These are phyloP conservation scores for Amphiduros pacificus DNA, from an alignment of 2,888 invertebrate genomes.

Conservation along the genomic window DNA sequence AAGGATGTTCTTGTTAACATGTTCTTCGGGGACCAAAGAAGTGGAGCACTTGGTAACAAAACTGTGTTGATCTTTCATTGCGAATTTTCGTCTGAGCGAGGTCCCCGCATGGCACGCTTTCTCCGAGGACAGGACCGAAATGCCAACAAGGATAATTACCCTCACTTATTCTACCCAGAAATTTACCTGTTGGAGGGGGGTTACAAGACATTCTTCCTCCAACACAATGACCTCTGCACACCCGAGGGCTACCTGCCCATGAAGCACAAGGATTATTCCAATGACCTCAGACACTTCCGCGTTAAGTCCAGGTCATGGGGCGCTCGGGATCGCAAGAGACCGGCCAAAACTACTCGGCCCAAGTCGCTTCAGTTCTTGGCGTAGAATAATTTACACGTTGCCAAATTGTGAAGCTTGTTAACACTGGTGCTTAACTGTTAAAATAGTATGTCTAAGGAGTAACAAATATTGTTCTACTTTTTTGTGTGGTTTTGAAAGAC, in stretches of 20 bases:
- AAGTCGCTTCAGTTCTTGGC: too few species aligned
- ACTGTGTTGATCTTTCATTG: slow-evolving; percentile 92
- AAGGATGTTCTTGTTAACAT: slow-evolving; percentile 72
- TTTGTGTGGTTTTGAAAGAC: too few species aligned
- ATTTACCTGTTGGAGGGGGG: slow-evolving; percentile 90
- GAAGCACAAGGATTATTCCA: slow-evolving; percentile 78
- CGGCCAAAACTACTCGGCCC: too few species aligned
- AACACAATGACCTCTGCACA: slow-evolving; percentile 68
- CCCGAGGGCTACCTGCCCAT: slow-evolving; percentile 81
- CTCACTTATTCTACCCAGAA: slow-evolving; percentile 86
- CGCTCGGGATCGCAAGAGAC: not conserved
- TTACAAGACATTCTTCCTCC: slow-evolving; percentile 78
- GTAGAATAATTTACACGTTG: too few species aligned
- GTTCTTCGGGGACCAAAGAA: slow-evolving; percentile 60
- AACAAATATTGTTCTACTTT: too few species aligned
- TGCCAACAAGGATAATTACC: slow-evolving; percentile 79
- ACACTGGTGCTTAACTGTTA: too few species aligned
- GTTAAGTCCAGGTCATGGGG: slow-evolving; percentile 70
- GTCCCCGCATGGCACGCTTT: slow-evolving; percentile 87
- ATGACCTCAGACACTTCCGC: slow-evolving; percentile 74
- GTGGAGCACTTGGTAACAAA: slow-evolving; percentile 32
- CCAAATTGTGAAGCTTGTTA: too few species aligned
- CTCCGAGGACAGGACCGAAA: slow-evolving; percentile 82
- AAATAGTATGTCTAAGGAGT: too few species aligned
- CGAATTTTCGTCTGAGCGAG: slow-evolving; percentile 95